Evolutionary conservation across 2,113 vertebrate genomes (phyloP).

Genomic region (Pseudorectes ferrugineus): DNA sequence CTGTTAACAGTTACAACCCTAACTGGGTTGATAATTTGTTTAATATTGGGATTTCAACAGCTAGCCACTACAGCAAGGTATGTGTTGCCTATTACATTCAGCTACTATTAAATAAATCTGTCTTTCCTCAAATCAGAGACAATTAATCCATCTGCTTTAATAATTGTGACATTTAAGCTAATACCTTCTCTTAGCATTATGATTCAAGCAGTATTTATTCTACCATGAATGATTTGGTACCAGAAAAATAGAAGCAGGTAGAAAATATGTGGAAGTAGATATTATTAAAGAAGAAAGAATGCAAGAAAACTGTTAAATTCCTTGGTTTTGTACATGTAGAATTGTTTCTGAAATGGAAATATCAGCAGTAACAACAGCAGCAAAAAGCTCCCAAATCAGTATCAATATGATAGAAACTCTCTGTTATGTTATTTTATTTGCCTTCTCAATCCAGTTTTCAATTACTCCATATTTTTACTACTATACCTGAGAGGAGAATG

Average conservation of each 20-base stretch:
- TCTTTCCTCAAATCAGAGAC: slow-evolving; percentile 18
- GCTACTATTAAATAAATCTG: background rate
- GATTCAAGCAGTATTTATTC: slow-evolving; percentile 22
- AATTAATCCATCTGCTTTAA: slow-evolving; percentile 51
- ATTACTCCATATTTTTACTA: slow-evolving; percentile 6
- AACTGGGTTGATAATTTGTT: slow-evolving; percentile 13
- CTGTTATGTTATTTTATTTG: slow-evolving; percentile 27
- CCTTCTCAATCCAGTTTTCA: slow-evolving; percentile 12
- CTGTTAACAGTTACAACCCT: background rate
- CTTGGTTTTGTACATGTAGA: background rate
- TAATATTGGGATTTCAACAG: slow-evolving; percentile 2
- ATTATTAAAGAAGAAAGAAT: slow-evolving; percentile 4
- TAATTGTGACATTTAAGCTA: slow-evolving; percentile 54
- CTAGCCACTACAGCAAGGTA: background rate
- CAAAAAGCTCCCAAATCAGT: background rate
- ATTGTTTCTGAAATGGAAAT: slow-evolving; percentile 31
- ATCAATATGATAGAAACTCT: slow-evolving; percentile 13
- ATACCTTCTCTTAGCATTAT: slow-evolving; percentile 35
- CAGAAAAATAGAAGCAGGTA: background rate
- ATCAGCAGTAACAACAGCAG: slow-evolving; percentile 2
- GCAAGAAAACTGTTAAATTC: background rate
- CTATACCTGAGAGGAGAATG: background rate
- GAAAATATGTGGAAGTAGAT: background rate
- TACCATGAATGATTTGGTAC: background rate
- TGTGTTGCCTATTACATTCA: background rate